Evolutionary conservation across 2,113 vertebrate species (phyloP).

Genomic region (Pheucticus melanocephalus): DNA sequence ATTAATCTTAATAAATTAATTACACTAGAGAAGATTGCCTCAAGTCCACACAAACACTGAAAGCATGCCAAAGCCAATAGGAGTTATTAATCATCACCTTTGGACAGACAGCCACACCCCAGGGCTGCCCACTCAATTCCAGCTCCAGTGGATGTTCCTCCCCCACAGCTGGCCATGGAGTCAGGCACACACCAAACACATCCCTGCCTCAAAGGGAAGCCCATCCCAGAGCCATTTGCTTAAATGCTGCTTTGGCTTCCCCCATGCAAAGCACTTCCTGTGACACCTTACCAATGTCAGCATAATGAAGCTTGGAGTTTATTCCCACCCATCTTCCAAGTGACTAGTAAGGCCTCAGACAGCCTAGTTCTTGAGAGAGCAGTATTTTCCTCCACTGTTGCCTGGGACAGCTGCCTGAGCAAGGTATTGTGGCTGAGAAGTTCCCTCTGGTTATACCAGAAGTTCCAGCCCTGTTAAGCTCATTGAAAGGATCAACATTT

Average conservation of each 20-base stretch:
- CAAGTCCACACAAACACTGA: background rate
- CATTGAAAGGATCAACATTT: background rate
- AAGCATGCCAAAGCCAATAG: background rate
- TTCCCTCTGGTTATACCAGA: background rate
- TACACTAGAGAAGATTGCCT: background rate
- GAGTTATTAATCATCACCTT: background rate
- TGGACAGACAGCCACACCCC: background rate
- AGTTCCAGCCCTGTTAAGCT: background rate
- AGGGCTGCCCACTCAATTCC: background rate
- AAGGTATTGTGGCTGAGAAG: background rate
- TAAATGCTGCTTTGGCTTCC: background rate
- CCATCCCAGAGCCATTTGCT: background rate
- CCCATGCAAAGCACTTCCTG: background rate
- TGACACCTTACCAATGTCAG: background rate
- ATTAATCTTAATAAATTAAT: background rate
- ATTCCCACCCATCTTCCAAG: background rate
- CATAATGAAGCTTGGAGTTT: background rate
- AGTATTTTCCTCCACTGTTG: background rate
- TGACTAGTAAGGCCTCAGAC: background rate
- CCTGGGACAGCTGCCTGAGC: background rate
- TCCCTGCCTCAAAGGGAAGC: background rate
- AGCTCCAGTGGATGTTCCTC: background rate
- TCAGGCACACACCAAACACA: background rate
- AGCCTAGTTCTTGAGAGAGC: background rate
- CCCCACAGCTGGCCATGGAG: background rate